A percentile compares a stretch with the other conserved stretches of the same genome.
These are phyloP conservation scores for Lepus europaeus DNA, from an alignment of 2,113 vertebrate species.

Conservation along the genomic window DNA sequence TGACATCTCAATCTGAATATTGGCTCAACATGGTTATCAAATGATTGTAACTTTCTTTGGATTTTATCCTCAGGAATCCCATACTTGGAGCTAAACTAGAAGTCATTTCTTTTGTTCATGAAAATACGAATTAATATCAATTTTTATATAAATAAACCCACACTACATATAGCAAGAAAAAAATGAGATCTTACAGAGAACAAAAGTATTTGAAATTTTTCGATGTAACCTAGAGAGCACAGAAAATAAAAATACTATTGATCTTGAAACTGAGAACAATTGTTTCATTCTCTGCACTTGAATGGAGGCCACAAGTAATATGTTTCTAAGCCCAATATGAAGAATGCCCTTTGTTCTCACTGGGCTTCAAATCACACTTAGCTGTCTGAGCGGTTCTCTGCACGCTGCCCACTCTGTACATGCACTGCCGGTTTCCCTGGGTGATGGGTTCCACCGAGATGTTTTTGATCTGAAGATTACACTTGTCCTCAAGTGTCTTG, in stretches of 20 bases:
- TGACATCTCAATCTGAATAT: not conserved
- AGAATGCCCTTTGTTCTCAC: not conserved
- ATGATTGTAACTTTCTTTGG: not conserved
- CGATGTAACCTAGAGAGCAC: not conserved
- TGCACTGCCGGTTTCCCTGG: not conserved
- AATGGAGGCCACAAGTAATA: not conserved
- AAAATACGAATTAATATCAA: constrained; percentile 23
- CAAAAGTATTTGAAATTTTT: not conserved
- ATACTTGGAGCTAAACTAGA: not conserved
- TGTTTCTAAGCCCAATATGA: not conserved
- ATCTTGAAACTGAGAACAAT: not conserved
- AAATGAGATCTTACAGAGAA: not conserved
- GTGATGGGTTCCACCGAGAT: not conserved
- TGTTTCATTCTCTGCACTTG: not conserved
- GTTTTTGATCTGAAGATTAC: not conserved
- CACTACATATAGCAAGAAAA: not conserved
- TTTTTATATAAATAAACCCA: not conserved
- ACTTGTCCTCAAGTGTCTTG: not conserved
- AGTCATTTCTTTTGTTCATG: not conserved
- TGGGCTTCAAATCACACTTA: not conserved
- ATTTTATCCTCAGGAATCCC: not conserved
- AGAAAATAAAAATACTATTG: constrained; percentile 17
- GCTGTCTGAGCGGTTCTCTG: not conserved
- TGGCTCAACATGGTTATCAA: not conserved
- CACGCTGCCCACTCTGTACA: not conserved